Evolutionary conservation across 2,797 vertebrate genomes (phyloP).

Genomic region (Trematomus bernacchii): DNA sequence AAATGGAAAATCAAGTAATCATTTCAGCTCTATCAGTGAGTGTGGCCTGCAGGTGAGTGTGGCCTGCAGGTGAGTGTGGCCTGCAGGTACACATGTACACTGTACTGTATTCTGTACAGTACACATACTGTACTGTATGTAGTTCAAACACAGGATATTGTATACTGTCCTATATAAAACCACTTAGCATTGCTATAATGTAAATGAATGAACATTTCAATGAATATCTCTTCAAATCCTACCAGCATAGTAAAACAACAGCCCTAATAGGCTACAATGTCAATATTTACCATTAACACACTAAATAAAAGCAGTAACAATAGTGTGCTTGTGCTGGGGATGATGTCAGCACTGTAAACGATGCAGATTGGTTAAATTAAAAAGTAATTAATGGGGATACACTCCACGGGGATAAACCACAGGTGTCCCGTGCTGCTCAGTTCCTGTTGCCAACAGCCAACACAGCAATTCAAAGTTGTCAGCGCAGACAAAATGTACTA

Average conservation of each 20-base stretch:
- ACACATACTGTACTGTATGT: background rate
- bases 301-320: background rate
- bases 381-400: slow-evolving; percentile 5
- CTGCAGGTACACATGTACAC: too few species aligned
- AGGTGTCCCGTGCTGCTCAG: slow-evolving; percentile 61
- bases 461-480: slow-evolving; percentile 60
- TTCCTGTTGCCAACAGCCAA: slow-evolving; percentile 51
- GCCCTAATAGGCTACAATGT: background rate
- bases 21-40: background rate
- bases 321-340: background rate
- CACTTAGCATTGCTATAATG: background rate
- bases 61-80: too few species aligned
- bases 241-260: background rate
- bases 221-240: background rate
- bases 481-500: slow-evolving; percentile 51
- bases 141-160: background rate
- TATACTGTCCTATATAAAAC: background rate
- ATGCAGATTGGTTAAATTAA: slow-evolving; percentile 2
- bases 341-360: slow-evolving; percentile 10
- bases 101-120: too few species aligned
- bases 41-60: background rate
- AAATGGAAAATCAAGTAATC: background rate
- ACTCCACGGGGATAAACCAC: slow-evolving; percentile 51
- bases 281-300: background rate
- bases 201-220: background rate